phyloP scores from a whole-genome alignment of 2,797 vertebrate genomes.

The Parauchenoglanis punctatus region DNA sequence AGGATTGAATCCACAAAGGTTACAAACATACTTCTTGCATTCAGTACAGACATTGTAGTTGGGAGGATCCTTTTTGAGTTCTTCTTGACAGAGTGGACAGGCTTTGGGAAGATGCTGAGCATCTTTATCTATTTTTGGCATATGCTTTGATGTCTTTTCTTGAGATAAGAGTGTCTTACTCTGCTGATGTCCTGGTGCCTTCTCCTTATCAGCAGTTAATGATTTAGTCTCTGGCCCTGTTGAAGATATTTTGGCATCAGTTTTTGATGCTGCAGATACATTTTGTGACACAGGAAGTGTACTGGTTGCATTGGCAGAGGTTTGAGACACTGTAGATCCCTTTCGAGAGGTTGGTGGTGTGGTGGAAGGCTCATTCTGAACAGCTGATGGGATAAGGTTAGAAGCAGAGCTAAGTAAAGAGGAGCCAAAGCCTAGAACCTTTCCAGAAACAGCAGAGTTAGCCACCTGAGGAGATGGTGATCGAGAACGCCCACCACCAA shows the following conservation, averaged over 20 bases:
- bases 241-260: constrained; percentile 70
- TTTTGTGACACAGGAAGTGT: constrained; percentile 54
- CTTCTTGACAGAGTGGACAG: constrained; percentile 84
- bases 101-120: constrained; percentile 49
- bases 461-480: constrained; percentile 68
- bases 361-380: constrained; percentile 77
- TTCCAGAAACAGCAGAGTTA: constrained; percentile 78
- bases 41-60: constrained; percentile 85
- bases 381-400: constrained; percentile 84
- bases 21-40: constrained; percentile 82
- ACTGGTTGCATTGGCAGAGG: constrained; percentile 33
- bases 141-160: constrained; percentile 52
- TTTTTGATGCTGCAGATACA: constrained; percentile 55
- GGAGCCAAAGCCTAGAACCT: constrained; percentile 93
- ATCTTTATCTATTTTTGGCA: constrained; percentile 49
- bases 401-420: constrained; percentile 94
- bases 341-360: constrained; percentile 68
- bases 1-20: constrained; percentile 91
- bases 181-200: constrained; percentile 69
- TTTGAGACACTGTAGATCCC: constrained; percentile 49
- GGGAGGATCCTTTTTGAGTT: constrained; percentile 77
- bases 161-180: constrained; percentile 66
- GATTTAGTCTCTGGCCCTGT: constrained; percentile 69
- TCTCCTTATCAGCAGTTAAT: constrained; percentile 62
- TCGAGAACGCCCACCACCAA: constrained; percentile 71